Evolutionary conservation across 30 jellyfish, hydroid and myxozoan species (phyloP).

Genomic region (Pseudorhiza aurosa): DNA sequence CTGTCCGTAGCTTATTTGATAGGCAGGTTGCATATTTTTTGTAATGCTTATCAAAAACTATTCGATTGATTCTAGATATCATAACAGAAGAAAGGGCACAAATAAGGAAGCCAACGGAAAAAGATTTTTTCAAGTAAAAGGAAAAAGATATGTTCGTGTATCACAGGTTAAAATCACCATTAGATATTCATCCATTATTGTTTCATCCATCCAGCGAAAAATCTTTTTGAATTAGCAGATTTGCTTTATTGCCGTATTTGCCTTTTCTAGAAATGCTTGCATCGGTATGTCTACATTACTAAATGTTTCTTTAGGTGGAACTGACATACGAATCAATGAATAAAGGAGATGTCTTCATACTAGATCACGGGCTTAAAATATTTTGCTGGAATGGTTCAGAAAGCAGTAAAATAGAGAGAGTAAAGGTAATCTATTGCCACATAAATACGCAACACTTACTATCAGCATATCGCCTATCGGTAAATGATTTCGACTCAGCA

Average conservation of each 20-base stretch:
- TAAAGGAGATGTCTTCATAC: slow-evolving; percentile 73
- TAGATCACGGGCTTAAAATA: slow-evolving; percentile 80
- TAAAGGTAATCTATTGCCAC: slow-evolving; percentile 43
- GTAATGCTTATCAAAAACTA: too few species aligned
- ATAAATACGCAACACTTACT: not conserved
- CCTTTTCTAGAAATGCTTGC: too few species aligned
- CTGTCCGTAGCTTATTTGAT: too few species aligned
- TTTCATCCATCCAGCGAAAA: too few species aligned
- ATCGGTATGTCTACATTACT: too few species aligned
- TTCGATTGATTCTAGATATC: not conserved
- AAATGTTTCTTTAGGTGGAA: too few species aligned
- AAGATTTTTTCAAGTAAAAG: slow-evolving; percentile 78
- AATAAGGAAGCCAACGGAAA: slow-evolving; percentile 33
- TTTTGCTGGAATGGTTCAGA: slow-evolving; percentile 89
- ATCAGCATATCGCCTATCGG: too few species aligned
- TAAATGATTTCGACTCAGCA: too few species aligned
- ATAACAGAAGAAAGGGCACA: not conserved
- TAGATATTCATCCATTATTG: too few species aligned
- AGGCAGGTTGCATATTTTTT: too few species aligned
- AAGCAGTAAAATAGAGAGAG: slow-evolving; percentile 76
- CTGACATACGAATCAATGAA: slow-evolving; percentile 55
- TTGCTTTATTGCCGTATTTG: too few species aligned
- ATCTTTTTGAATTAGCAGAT: too few species aligned
- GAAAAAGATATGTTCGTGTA: slow-evolving; percentile 72
- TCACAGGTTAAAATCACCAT: slow-evolving; percentile 62